These are phyloP conservation scores for Tauraco hartlaubi DNA, from an alignment of 2,797 vertebrate genomes.

Conservation along the genomic window DNA sequence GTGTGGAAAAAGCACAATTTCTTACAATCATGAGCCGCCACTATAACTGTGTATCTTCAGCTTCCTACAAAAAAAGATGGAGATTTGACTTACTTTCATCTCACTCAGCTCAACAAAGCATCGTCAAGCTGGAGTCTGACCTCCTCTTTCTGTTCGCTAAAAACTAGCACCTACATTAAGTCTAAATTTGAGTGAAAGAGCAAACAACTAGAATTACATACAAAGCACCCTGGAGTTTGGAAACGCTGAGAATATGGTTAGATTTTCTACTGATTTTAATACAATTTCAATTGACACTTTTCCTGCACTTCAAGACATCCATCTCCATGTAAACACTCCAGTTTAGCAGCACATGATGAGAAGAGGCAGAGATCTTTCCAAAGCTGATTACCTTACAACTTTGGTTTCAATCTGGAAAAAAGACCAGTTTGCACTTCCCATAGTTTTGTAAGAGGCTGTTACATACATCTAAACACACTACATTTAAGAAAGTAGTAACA, in stretches of 20 bases:
- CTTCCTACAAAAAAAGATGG: neutral
- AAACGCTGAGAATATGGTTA: neutral
- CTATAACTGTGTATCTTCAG: neutral
- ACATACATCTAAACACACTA: neutral
- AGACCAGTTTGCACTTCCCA: neutral
- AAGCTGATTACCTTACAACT: neutral
- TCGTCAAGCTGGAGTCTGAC: neutral
- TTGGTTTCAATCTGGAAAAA: neutral
- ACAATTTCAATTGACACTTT: neutral
- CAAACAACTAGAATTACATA: neutral
- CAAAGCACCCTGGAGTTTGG: neutral
- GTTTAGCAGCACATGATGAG: neutral
- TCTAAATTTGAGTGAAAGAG: neutral
- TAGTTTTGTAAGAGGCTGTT: neutral
- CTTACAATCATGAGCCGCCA: neutral
- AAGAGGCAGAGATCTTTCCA: neutral
- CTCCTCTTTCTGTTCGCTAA: neutral
- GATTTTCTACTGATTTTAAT: neutral
- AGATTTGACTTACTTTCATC: neutral
- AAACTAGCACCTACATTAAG: neutral
- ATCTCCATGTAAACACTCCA: neutral
- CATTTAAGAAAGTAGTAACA: conserved; percentile 48
- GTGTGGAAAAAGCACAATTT: neutral
- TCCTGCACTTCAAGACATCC: neutral
- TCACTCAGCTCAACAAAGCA: neutral